phyloP scores from a whole-genome alignment of 1,140 invertebrate genomes.

The Macrosteles quadrilineatus region DNA sequence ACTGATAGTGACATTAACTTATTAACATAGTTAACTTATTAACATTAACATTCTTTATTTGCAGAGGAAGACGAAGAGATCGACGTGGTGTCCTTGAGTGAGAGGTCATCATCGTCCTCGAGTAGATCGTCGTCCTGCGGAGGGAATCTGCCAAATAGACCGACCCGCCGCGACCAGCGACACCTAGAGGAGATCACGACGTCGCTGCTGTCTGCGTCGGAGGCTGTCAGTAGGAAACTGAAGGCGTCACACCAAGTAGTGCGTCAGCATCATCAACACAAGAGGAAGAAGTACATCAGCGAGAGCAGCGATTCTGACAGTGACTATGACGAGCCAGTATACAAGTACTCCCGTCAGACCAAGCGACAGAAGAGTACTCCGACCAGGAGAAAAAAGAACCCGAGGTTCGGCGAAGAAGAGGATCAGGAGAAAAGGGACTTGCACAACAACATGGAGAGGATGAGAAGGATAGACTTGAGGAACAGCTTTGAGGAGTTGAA shows the following conservation, averaged over 20 bases:
- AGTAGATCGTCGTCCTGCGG: conserved; percentile 45
- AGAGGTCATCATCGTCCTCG: conserved; percentile 3
- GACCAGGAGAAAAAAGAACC: conserved; percentile 33
- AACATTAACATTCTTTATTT: too few relatives aligned
- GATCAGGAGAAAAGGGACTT: conserved; percentile 76
- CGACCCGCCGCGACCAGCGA: conserved; percentile 61
- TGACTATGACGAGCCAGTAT: conserved; percentile 37
- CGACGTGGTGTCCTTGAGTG: conserved; percentile 70
- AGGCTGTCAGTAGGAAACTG: conserved; percentile 39
- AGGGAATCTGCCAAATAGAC: conserved; percentile 56
- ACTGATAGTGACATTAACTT: too few relatives aligned
- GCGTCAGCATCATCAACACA: conserved; percentile 2
- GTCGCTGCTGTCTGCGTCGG: conserved; percentile 54
- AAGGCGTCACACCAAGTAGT: background rate
- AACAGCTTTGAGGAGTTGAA: conserved; percentile 80
- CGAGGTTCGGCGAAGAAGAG: conserved; percentile 8
- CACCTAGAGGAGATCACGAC: conserved; percentile 61
- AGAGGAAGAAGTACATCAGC: conserved; percentile 15
- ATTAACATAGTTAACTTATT: too few relatives aligned
- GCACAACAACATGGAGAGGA: conserved; percentile 89
- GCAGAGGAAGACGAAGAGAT: conserved; percentile 77
- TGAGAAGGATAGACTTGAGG: conserved; percentile 80
- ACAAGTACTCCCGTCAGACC: conserved; percentile 41
- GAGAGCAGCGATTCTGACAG: conserved; percentile 3
- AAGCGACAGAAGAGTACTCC: conserved; percentile 35